Base-by-base conservation (phyloP, 2,888 invertebrate genomes). In the Notodonta ziczac region DNA sequence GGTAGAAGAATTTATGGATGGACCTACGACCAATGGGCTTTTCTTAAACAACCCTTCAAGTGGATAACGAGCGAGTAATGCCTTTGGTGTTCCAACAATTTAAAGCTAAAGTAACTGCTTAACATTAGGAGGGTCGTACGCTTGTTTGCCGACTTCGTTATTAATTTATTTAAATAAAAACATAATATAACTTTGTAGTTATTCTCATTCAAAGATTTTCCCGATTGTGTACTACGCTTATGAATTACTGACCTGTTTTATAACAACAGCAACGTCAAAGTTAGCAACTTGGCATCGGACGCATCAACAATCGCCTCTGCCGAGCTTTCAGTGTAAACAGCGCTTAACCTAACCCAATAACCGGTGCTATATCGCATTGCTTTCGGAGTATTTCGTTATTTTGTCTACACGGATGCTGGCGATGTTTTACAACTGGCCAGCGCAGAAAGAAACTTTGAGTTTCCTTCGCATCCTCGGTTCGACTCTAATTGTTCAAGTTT, bases 321-420 rank as follows among this genome's bases (percentile, higher is more conserved):
- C 85, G 81, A 78, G 76, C 78, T 78, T 78, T 78, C 78, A 77
- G 77, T 84, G 84, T 89, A 92, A 93, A 92, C 88, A 91, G 78
- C 82, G 87, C 91, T 86, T 91, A 93, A 93, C 93, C 93, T 93
- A 89, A 91, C 93, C 91, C 93, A 93, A 92, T 91, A 93, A 91
- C 88, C 77, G 81, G 77, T 84, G 85, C 78, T 85, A 88, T 89
- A 91, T 91, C 90, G 88, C 86, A 83, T 93, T 90, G 92, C 93
- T 90, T 93, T 93, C 93, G 89, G 87, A 81, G 91, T 93, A 92
- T 89, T 92, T 86, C 88, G 84, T 88, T 93, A 93, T 93, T 93
- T 93, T 93, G 93, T 93, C 93, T 93, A 92, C 93, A 88, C 87
- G 91, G 91, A 91, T 91, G 89, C 88, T 87, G 90, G 86, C 85